Conservation (phyloP, 2,888 invertebrate species). For the Lamellibrachia satsuma region DNA sequence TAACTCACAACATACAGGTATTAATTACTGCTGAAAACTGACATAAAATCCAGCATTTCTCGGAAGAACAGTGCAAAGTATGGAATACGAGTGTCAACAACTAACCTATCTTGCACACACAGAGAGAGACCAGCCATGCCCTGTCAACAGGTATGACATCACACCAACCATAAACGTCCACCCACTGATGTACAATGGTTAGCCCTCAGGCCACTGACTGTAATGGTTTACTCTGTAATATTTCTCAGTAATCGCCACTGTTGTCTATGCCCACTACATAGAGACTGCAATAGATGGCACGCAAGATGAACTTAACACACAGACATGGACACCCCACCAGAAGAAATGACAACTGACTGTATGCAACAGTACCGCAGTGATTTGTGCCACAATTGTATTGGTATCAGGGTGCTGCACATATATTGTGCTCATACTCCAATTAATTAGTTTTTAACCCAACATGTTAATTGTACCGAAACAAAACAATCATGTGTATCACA, state of each 20-base stretch:
- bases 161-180: not conserved
- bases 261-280: not conserved
- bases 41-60: not conserved
- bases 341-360: not conserved
- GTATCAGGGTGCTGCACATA: not conserved
- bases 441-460: too few relatives aligned
- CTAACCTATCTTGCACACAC: not conserved
- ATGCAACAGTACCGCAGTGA: not conserved
- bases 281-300: not conserved
- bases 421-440: not conserved
- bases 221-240: not conserved
- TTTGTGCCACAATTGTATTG: not conserved
- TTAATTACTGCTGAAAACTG: not conserved
- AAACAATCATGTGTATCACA: too few relatives aligned
- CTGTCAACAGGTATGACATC: not conserved
- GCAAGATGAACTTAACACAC: not conserved
- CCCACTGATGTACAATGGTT: not conserved
- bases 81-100: not conserved
- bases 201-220: not conserved
- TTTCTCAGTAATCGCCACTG: not conserved
- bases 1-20: not conserved
- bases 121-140: too few relatives aligned
- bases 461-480: too few relatives aligned
- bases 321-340: not conserved
- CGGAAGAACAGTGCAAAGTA: not conserved